Percentiles rank a stretch among this genome's conserved stretches.
Evolutionary conservation across 2,797 vertebrate genomes (phyloP).

Genomic region (Catostomus latipinnis): DNA sequence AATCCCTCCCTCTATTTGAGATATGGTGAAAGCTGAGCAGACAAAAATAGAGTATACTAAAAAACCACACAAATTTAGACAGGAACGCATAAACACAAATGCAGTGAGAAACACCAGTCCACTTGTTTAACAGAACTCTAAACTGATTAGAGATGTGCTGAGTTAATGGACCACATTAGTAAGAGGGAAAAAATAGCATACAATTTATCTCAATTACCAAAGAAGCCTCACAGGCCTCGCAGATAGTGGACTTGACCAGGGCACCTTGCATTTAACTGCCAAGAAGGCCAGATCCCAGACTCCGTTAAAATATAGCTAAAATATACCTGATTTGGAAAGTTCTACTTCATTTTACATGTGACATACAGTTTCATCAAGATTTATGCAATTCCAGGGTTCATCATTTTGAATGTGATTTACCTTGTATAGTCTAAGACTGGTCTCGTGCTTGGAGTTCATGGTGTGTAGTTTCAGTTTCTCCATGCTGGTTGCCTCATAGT

Average conservation of each 20-base stretch:
- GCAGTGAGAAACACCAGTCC: constrained; percentile 83
- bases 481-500: constrained; percentile 94
- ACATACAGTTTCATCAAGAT: background rate
- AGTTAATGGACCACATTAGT: constrained; percentile 90
- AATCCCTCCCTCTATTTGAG: background rate
- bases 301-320: background rate
- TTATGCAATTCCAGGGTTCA: no score
- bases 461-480: constrained; percentile 96
- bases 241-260: constrained; percentile 44
- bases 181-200: constrained; percentile 86
- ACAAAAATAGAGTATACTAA: constrained; percentile 22
- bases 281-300: background rate
- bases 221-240: constrained; percentile 56
- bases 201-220: constrained; percentile 86
- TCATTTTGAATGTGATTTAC: constrained; percentile 67
- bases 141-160: constrained; percentile 90
- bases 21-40: constrained; percentile 8
- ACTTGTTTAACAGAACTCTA: constrained; percentile 86
- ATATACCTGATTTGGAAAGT: no score
- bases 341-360: background rate
- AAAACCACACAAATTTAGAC: constrained; percentile 5
- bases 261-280: constrained; percentile 37
- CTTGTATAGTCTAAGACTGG: constrained; percentile 93
- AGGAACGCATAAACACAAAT: constrained; percentile 14
- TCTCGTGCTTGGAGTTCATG: constrained; percentile 90